These are phyloP conservation scores for Cynopterus brachyotis DNA, from an alignment of 2,113 vertebrate species.

Conservation along the genomic window DNA sequence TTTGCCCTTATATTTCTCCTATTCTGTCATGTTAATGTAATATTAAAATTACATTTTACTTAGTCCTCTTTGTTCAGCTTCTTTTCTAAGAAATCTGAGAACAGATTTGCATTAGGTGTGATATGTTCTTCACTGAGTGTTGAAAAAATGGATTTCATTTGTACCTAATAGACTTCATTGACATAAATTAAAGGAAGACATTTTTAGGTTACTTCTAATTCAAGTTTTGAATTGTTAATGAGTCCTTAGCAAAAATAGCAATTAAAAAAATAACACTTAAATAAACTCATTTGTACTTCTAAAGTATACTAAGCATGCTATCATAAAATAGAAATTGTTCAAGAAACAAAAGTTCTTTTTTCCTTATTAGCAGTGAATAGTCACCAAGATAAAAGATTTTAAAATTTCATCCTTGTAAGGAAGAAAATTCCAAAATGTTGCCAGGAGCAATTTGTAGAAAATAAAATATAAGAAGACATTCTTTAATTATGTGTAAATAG, in stretches of 20 bases:
- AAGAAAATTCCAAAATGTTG: not conserved
- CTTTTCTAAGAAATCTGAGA: slow-evolving; percentile 66
- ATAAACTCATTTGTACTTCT: slow-evolving; percentile 44
- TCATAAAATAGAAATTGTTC: slow-evolving; percentile 42
- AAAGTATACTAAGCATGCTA: slow-evolving; percentile 16
- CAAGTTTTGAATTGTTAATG: slow-evolving; percentile 70
- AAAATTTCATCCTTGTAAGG: not conserved
- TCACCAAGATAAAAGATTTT: slow-evolving; percentile 22
- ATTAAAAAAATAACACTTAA: slow-evolving; percentile 55
- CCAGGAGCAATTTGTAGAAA: not conserved
- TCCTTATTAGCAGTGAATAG: slow-evolving; percentile 27
- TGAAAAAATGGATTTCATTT: slow-evolving; percentile 64
- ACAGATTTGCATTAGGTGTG: slow-evolving; percentile 47
- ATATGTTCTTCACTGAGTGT: slow-evolving; percentile 30
- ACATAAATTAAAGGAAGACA: slow-evolving; percentile 66
- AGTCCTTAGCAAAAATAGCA: slow-evolving; percentile 62
- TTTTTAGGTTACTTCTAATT: slow-evolving; percentile 67
- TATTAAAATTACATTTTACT: slow-evolving; percentile 47
- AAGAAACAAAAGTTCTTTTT: slow-evolving; percentile 8
- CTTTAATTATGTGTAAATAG: not conserved
- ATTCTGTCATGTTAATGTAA: not conserved
- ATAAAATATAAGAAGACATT: not conserved
- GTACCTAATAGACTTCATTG: slow-evolving; percentile 52
- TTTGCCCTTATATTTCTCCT: slow-evolving; percentile 31
- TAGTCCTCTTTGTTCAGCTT: slow-evolving; percentile 34